Percentiles rank a stretch among this genome's conserved stretches.
These are phyloP conservation scores for Ceryle rudis DNA, from an alignment of 2,797 vertebrate species.

Conservation along the genomic window DNA sequence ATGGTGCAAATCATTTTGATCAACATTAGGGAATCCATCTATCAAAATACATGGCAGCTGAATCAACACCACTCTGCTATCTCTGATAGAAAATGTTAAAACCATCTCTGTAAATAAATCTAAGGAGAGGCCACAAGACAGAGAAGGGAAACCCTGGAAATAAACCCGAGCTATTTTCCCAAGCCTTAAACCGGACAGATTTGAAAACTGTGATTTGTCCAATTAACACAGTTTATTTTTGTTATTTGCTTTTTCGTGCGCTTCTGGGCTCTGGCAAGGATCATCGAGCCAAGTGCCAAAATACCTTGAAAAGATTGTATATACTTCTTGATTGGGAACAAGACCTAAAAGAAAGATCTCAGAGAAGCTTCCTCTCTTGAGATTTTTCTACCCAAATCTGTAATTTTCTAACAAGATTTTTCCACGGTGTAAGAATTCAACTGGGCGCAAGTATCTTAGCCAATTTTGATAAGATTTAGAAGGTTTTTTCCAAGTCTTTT, in stretches of 20 bases:
- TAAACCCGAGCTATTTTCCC: not conserved
- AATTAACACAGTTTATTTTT: not conserved
- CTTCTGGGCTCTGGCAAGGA: not conserved
- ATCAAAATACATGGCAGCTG: not conserved
- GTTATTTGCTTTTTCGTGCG: not conserved
- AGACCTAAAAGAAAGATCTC: not conserved
- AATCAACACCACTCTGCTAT: not conserved
- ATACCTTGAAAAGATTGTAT: not conserved
- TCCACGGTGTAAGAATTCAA: not conserved
- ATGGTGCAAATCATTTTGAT: not conserved
- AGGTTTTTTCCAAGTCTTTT: not conserved
- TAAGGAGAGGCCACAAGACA: not conserved
- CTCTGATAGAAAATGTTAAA: not conserved
- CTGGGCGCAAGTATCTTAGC: not conserved
- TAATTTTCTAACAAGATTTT: not conserved
- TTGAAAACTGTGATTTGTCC: not conserved
- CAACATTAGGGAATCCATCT: not conserved
- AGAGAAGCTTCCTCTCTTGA: not conserved
- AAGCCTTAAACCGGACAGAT: not conserved
- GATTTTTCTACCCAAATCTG: not conserved
- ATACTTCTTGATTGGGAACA: not conserved
- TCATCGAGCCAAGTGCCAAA: not conserved
- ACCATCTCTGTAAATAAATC: not conserved
- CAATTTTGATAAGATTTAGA: not conserved
- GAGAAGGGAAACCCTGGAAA: not conserved